Evolutionary conservation across 2,797 vertebrate species (phyloP), one percentile per base, ranked within the genome.

Genomic region (Crenichthys baileyi): DNA sequence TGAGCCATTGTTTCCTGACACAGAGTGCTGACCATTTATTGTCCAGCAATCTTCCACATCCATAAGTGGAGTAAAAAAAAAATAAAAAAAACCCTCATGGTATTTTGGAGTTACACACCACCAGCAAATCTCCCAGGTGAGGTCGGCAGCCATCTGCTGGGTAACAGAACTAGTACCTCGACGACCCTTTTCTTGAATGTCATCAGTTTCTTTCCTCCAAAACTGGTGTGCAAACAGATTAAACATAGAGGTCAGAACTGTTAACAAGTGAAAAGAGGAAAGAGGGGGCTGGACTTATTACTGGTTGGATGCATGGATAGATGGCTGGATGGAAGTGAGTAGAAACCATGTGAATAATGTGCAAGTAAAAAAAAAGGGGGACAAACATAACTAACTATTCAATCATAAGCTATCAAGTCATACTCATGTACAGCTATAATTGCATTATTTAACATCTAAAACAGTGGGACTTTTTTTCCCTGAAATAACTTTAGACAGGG

Each of bases 261-360:
- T 89, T 93, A 93, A 94, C 77, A 76, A 94, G 87, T 75, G 86
- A 48, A 70, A 48, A 48, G 22, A n/a, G 12, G 77, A 86, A 48
- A 48, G 22, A n/a, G 12, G 77, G 85, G 83, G 78, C 83, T 85
- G 18, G 15, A 91, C 91, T 95, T 94, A 95, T 94, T 94, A 94
- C 82, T 48, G 12, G 24, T 41, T 67, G 1, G 12, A 67, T 5
- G 36, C 4, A 41, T 41, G 20, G 8, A 41, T 39, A 20, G 18
- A 39, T 20, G 31, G 6, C 12, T 50, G 48, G 51, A 12, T 48
- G 12, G 48, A 11, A 11, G 12, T 44, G 44, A 11, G 44, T 11
- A 46, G 44, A 46, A 7, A 46, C 44, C 2, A 46, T 46, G 44
- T 46, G 44, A 46, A 11, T 5, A 36, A 36, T 36, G 36, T 36